Evolutionary conservation across 2,888 invertebrate genomes (phyloP).

Genomic region (Meiosimyza decipiens): DNA sequence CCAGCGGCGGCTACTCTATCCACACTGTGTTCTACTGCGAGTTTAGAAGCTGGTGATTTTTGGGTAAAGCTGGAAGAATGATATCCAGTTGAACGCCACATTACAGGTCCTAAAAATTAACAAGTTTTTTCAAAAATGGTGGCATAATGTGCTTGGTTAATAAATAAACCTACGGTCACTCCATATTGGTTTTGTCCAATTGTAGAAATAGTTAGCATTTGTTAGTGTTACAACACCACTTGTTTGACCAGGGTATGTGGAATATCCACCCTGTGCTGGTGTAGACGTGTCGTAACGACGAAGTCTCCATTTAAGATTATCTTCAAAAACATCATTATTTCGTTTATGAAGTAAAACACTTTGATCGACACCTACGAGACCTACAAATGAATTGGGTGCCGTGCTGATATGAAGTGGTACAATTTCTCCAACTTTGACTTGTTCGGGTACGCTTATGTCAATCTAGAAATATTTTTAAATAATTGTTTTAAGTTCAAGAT

Average conservation of each 20-base stretch:
- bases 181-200: constrained; percentile 53
- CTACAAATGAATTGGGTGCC: constrained; percentile 87
- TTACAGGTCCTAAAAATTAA: no score
- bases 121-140: no score
- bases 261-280: constrained; percentile 61
- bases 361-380: constrained; percentile 88
- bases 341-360: constrained; percentile 78
- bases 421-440: constrained; percentile 81
- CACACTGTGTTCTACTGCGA: no score
- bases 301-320: constrained; percentile 73
- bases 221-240: constrained; percentile 63
- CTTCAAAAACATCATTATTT: constrained; percentile 70
- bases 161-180: neutral
- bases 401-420: constrained; percentile 74
- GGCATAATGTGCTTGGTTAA: no score
- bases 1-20: neutral
- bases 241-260: constrained; percentile 58
- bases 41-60: neutral
- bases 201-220: constrained; percentile 62
- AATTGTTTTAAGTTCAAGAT: no score
- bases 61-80: no score
- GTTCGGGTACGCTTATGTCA: constrained; percentile 74
- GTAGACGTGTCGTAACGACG: constrained; percentile 71
- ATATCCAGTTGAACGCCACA: no score
- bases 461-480: constrained; percentile 67